Evolutionary conservation across 2,888 invertebrate genomes (phyloP), one percentile per base, ranked within the genome.

Genomic region (Pollenia griseotomentosa): DNA sequence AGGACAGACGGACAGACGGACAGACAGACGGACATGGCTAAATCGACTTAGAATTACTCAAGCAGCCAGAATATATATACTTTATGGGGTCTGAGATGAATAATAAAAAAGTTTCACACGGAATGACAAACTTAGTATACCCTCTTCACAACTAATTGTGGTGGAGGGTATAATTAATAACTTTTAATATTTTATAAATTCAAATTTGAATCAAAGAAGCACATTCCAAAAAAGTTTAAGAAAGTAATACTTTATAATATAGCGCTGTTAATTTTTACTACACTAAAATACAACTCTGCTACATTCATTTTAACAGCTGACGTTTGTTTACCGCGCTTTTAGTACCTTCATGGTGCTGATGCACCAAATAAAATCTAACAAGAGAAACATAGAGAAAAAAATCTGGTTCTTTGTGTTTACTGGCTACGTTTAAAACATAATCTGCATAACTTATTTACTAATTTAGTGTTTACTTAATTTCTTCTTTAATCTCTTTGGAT

Each of bases 301-400:
- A 51, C n/a, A 51, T 2, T 11, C 33, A 10, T 44, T 19, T 3
- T 44, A 53, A 2, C 82, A 86, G 82, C 83, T 86, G 86, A 74
- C n/a, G 12, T 23, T 75, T 83, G 77, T 87, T 86, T 87, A 80
- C 86, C 86, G 86, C 86, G 75, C 77, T 84, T 87, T 86, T 86
- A 12, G 12, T 46, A 75, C 23, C 16, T n/a, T 23, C 33, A 66
- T 78, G 6, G 40, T 61, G 74, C 63, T 81, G 75, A 70, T 71
- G 57, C 70, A 80, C 7, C 42, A n/a, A 81, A 66, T 42, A 46
- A 19, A 53, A 19, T 61, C 11, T 40, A 51, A 16, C 5, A 63
- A 42, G 7, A 55, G 12, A 53, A 71, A 53, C 0, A 55, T 16
- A 44, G 44, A 19, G 3, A 57, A 16, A 75, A 19, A 59, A 75